Percentiles rank a stretch among this genome's conserved stretches.
Evolutionary conservation across 23 tunicate species (phyloP).

Genomic region (Ciona savignyi): DNA sequence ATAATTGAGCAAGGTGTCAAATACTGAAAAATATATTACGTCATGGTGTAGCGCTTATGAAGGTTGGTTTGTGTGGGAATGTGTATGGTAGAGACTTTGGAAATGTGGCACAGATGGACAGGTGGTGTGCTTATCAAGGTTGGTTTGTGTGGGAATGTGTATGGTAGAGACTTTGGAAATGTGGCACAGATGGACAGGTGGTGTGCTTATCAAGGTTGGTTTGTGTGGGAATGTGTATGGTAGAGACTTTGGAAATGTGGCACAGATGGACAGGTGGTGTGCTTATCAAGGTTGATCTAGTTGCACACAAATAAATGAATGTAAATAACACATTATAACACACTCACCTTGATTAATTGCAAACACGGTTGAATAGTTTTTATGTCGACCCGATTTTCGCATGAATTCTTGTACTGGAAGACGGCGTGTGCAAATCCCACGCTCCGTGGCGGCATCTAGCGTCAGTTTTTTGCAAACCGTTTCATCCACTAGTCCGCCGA

Average conservation of each 20-base stretch:
- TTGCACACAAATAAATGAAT: background rate
- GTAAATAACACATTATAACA: background rate
- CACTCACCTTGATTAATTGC: conserved; percentile 78
- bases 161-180: no score
- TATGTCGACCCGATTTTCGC: conserved; percentile 55
- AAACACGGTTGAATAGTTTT: conserved; percentile 83
- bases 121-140: no score
- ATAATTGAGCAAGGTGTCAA: conserved; percentile 51
- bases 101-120: no score
- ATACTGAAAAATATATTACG: conserved; percentile 43
- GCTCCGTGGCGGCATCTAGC: conserved; percentile 32
- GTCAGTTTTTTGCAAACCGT: conserved; percentile 72
- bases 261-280: no score
- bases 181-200: no score
- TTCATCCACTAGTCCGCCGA: conserved; percentile 94
- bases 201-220: no score
- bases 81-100: background rate
- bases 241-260: no score
- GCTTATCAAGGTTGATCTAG: background rate
- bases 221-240: no score
- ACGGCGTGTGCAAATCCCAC: conserved; percentile 22
- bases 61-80: background rate
- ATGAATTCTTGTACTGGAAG: conserved; percentile 63
- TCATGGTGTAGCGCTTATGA: background rate
- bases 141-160: no score